Base-by-base conservation (phyloP, 2,888 invertebrate species). In the Zaprionus bogoriensis region DNA sequence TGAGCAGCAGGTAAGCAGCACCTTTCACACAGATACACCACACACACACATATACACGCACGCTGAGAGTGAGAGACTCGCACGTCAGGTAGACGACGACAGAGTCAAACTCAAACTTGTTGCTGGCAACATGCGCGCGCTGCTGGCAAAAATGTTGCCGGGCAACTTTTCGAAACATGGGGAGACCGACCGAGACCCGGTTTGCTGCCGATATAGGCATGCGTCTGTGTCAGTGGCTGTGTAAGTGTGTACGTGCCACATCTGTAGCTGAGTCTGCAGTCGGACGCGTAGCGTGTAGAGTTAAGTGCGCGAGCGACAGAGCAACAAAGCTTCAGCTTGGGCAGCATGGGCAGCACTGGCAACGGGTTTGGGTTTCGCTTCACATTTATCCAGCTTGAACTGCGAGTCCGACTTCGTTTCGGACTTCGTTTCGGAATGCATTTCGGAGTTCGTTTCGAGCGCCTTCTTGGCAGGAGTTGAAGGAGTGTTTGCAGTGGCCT, bases 71-170 rank as follows among this genome's bases (percentile, higher is more conserved):
- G n/a, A n/a, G n/a, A n/a, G n/a, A n/a, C n/a, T n/a, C n/a, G 14
- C 14, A 5, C 32, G 66, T 61, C 83, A 84, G 80, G 80, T 79
- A 82, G 71, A 68, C 64, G 64, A 62, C n/a, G n/a, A n/a, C n/a
- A n/a, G n/a, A n/a, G n/a, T n/a, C n/a, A n/a, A n/a, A n/a, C n/a
- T n/a, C 59, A 75, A 75, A 83, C 80, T 80, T 80, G 84, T 81
- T 82, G 87, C 76, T 82, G 75, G 85, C 82, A 87, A 84, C 84
- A 87, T 74, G 81, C 73, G 74, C 74, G 72, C 55, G 72, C 42
- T 62, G 57, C 72, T 73, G 73, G 74, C 69, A 85, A 77, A 87
- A 87, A 87, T 87, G 87, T 87, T 87, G 87, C 87, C 65, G 52
- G 53, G 77, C 86, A 78, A 84, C 86, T 87, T 87, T 87, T 86